Evolutionary conservation across 1,140 invertebrate species (phyloP).

Genomic region (Drosophila lini): DNA sequence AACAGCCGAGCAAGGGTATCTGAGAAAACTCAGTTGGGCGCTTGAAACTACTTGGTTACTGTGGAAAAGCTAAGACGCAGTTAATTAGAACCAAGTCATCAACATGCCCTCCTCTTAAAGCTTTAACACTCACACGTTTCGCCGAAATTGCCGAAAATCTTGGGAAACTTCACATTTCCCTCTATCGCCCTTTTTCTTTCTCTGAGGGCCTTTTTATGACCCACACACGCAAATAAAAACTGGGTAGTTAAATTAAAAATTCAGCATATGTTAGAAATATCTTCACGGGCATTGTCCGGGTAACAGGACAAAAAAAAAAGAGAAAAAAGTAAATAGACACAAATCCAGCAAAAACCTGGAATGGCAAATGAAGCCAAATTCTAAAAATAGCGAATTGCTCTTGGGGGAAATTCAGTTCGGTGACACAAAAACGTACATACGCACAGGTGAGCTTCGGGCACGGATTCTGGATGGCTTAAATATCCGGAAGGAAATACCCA

Average conservation of each 20-base stretch:
- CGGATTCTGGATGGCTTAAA: not conserved
- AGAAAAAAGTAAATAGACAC: slow-evolving; percentile 10
- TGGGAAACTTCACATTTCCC: not conserved
- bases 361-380: slow-evolving; percentile 45
- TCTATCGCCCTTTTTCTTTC: not conserved
- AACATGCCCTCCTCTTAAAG: slow-evolving; percentile 29
- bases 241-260: slow-evolving; percentile 71
- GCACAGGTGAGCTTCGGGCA: not conserved
- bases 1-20: too few species aligned
- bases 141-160: slow-evolving; percentile 6
- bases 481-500: not conserved
- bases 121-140: slow-evolving; percentile 6
- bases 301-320: not conserved
- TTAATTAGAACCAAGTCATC: slow-evolving; percentile 44
- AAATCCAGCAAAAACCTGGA: slow-evolving; percentile 23
- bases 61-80: slow-evolving; percentile 34
- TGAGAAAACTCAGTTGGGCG: slow-evolving; percentile 6
- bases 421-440: slow-evolving; percentile 1
- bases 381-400: slow-evolving; percentile 54
- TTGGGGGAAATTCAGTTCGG: slow-evolving; percentile 33
- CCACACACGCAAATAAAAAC: slow-evolving; percentile 69
- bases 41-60: slow-evolving; percentile 54
- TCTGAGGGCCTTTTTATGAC: slow-evolving; percentile 23
- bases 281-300: slow-evolving; percentile 21
- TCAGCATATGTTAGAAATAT: slow-evolving; percentile 32